Conservation (phyloP, 2,113 vertebrate genomes). For the Xiphophorus couchianus region DNA sequence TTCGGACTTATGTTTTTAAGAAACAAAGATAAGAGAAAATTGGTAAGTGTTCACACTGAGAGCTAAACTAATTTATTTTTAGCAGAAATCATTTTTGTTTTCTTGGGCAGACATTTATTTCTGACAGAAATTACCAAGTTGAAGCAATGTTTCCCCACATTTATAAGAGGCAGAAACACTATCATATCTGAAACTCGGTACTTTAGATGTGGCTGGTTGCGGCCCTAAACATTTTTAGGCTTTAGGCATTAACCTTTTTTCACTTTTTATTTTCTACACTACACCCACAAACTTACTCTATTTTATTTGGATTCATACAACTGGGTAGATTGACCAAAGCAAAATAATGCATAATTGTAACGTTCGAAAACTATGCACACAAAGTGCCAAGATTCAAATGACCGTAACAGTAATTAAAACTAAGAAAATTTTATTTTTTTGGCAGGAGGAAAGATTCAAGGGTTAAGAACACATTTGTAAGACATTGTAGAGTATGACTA, state of each 20-base stretch:
- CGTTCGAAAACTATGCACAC: no score
- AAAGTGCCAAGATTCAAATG: no score
- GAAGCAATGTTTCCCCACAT: no score
- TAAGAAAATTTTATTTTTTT: no score
- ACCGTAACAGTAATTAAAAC: no score
- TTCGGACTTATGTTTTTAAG: background rate
- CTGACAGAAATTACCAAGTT: background rate
- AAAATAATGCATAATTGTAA: no score
- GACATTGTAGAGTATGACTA: background rate
- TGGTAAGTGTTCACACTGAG: conserved; percentile 16
- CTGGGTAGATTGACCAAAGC: no score
- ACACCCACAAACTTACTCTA: no score
- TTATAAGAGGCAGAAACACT: background rate
- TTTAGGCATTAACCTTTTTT: background rate
- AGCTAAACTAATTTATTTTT: conserved; percentile 23
- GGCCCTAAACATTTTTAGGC: no score
- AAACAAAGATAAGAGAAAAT: background rate
- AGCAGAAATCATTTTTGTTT: conserved; percentile 10
- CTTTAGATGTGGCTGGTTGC: background rate
- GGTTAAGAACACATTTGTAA: background rate
- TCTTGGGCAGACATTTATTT: background rate
- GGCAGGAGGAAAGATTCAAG: background rate
- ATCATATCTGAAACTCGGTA: background rate
- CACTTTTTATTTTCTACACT: no score
- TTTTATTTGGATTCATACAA: no score